These are phyloP conservation scores for Malthinus flaveolus DNA, from an alignment of 2,888 invertebrate species.

Conservation along the genomic window DNA sequence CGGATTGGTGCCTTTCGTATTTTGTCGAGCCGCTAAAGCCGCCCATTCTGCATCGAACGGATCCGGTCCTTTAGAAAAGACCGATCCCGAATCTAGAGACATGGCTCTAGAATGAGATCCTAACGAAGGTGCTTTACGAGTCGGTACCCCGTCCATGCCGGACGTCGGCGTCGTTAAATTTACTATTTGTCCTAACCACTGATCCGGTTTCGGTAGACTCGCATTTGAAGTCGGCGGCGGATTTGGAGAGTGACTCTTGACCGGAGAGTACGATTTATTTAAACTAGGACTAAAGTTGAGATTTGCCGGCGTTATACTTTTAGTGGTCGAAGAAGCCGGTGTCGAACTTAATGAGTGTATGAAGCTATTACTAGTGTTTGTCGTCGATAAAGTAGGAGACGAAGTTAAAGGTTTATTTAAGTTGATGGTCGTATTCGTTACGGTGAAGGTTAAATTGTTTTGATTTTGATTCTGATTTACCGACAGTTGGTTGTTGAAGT, in stretches of 20 bases:
- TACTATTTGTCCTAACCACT: conserved; percentile 78
- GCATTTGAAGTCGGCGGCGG: conserved; percentile 36
- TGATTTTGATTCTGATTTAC: conserved; percentile 59
- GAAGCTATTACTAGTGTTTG: conserved; percentile 33
- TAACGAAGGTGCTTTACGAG: conserved; percentile 61
- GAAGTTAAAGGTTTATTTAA: conserved; percentile 42
- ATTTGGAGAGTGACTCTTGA: conserved; percentile 28
- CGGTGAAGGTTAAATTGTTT: conserved; percentile 54
- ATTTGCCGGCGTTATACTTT: conserved; percentile 41
- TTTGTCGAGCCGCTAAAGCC: conserved; percentile 61
- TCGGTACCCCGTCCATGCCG: conserved; percentile 52
- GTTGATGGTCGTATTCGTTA: conserved; percentile 48
- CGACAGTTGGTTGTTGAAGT: conserved; percentile 61
- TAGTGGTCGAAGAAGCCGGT: conserved; percentile 38
- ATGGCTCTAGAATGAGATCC: conserved; percentile 58
- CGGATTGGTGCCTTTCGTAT: conserved; percentile 63
- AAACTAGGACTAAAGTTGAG: conserved; percentile 41
- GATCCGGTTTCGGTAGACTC: conserved; percentile 77
- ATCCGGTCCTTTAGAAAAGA: conserved; percentile 54
- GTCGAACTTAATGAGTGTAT: conserved; percentile 31
- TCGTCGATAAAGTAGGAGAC: conserved; percentile 37
- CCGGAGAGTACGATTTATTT: conserved; percentile 31
- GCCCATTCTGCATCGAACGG: conserved; percentile 89
- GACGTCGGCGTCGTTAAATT: conserved; percentile 57
- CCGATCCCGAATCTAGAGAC: conserved; percentile 58